Percentiles rank a stretch among this genome's conserved stretches.
These are phyloP conservation scores for Struthidea cinerea DNA, from an alignment of 2,113 vertebrate genomes.

Conservation along the genomic window DNA sequence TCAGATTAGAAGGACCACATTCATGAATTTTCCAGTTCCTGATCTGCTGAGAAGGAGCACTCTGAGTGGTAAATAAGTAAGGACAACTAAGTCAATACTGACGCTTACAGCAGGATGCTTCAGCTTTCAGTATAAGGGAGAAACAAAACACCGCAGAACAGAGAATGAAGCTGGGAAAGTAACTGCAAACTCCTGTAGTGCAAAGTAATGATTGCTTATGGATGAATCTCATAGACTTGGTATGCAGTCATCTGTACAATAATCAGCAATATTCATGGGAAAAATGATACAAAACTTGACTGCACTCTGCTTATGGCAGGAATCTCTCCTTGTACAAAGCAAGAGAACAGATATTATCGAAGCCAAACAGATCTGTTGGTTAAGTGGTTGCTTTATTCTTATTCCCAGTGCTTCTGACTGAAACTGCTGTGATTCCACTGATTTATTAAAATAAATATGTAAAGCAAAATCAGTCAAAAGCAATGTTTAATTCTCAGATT, in stretches of 20 bases:
- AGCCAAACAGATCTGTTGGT: not conserved
- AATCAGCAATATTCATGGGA: not conserved
- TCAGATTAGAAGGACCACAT: not conserved
- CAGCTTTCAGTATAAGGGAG: not conserved
- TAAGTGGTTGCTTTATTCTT: not conserved
- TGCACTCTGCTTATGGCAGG: not conserved
- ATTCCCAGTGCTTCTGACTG: not conserved
- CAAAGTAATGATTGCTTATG: not conserved
- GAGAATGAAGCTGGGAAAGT: not conserved
- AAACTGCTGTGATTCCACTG: not conserved
- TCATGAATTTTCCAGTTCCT: not conserved
- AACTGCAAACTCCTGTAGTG: not conserved
- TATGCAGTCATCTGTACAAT: not conserved
- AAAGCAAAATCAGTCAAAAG: not conserved
- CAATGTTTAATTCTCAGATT: not conserved
- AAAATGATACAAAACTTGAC: not conserved
- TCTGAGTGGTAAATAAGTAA: not conserved
- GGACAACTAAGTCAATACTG: not conserved
- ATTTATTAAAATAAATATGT: not conserved
- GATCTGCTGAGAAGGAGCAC: not conserved
- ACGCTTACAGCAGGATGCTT: not conserved
- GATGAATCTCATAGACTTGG: not conserved
- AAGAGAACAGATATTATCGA: not conserved
- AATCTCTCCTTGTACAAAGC: not conserved
- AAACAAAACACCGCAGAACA: not conserved